These are phyloP conservation scores for Troides helena DNA, from an alignment of 2,888 invertebrate genomes.

Conservation along the genomic window DNA sequence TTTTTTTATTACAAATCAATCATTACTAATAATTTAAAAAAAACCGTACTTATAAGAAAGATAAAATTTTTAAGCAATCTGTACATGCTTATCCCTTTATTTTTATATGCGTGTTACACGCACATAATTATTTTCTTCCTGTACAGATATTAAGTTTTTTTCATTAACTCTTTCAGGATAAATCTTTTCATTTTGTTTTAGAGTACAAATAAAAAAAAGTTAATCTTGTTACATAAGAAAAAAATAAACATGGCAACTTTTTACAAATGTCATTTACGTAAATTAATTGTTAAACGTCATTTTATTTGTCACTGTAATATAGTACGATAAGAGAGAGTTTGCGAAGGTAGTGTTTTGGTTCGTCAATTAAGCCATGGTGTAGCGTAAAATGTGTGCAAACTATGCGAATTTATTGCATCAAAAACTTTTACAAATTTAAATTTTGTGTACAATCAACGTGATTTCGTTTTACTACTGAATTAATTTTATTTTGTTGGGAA, in stretches of 20 bases:
- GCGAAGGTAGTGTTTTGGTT: constrained; percentile 60
- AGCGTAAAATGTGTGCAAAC: constrained; percentile 57
- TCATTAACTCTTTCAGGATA: too few relatives aligned
- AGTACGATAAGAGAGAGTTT: constrained; percentile 30
- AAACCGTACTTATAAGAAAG: too few relatives aligned
- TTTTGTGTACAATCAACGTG: constrained; percentile 51
- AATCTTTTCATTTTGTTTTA: too few relatives aligned
- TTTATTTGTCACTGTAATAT: constrained; percentile 46
- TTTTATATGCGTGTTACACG: too few relatives aligned
- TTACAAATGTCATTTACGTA: background rate
- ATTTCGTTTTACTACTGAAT: constrained; percentile 37
- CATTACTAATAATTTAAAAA: too few relatives aligned
- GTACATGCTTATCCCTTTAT: too few relatives aligned
- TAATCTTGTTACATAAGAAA: too few relatives aligned
- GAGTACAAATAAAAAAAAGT: too few relatives aligned
- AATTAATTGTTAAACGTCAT: background rate
- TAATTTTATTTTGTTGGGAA: constrained; percentile 28
- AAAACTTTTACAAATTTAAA: constrained; percentile 43
- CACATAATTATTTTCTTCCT: too few relatives aligned
- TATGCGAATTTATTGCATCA: constrained; percentile 46
- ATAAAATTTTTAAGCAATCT: too few relatives aligned
- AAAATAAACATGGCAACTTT: background rate
- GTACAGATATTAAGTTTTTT: too few relatives aligned
- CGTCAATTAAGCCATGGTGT: constrained; percentile 42
- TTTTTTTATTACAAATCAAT: too few relatives aligned